Evolutionary conservation across 2,888 invertebrate species (phyloP), one percentile per base, ranked within the genome.

Genomic region (Nemapogon koenigi): DNA sequence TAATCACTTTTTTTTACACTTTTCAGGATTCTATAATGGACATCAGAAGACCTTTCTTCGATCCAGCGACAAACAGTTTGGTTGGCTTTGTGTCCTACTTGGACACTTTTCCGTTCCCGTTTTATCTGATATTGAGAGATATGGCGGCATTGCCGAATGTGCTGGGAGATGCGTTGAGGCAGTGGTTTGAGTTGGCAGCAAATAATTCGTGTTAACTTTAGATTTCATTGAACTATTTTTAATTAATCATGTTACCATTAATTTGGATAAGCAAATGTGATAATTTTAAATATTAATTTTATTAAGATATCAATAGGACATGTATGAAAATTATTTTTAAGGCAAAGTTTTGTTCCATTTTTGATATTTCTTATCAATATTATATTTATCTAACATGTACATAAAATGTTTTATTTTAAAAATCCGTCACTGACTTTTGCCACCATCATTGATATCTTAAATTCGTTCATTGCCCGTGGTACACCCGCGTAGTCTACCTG

Each of bases 181-280:
- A 99, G 60, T 99, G 99, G 99, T 99, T 99, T 64, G 98, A 99
- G 79, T 76, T 98, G 42, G 93, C 97, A 10, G 89, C 89, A 13
- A 86, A 84, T 60, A 79, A 71, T 37, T 47, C 57, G 11, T 62
- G 55, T 33, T 72, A 57, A 49, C 42, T 22, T 7, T 10, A 22
- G 10, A 22, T 7, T 22, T 22, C 10, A 22, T 6, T 22, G 6
- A 22, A 22, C 6, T 22, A 22, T 10, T 7, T 22, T 22, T 22
- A 7, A 10, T 6, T 7, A 7, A 22, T 22, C 6, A 7, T 22
- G 22, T 22, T 22, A 22, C 18, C 3, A 17, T 31, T 17, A 31
- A 11, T 28, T 15, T 4, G 15, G 13, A 4, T 28, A 28, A 28
- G 28, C n/a, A 6, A 26, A 26, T 26, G 3, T 13, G n/a, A 26